These are phyloP conservation scores for Rynchops niger DNA, from an alignment of 2,113 vertebrate genomes.

Conservation along the genomic window DNA sequence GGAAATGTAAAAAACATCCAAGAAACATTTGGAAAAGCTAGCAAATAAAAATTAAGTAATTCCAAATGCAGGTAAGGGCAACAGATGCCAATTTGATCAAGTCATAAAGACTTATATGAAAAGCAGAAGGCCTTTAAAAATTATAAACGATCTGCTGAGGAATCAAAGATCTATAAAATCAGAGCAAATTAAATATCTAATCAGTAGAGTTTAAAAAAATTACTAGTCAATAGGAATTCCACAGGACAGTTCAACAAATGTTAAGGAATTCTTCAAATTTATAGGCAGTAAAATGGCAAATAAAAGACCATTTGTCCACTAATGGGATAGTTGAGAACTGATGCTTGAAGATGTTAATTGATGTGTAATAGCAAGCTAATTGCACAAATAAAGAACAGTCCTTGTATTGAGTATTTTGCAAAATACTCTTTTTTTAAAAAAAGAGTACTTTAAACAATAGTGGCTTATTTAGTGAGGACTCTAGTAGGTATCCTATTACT, in stretches of 20 bases:
- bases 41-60: neutral
- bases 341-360: neutral
- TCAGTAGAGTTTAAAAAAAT: neutral
- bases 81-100: neutral
- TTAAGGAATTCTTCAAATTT: neutral
- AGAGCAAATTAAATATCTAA: neutral
- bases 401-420: neutral
- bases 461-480: neutral
- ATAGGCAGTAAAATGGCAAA: neutral
- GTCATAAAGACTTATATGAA: neutral
- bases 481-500: neutral
- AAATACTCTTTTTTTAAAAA: neutral
- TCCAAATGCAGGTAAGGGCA: neutral
- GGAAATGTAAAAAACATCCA: neutral
- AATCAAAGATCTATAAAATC: neutral
- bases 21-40: neutral
- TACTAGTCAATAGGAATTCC: neutral
- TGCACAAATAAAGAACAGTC: neutral
- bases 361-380: neutral
- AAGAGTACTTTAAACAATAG: neutral
- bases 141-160: neutral
- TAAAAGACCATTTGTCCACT: neutral
- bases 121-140: neutral
- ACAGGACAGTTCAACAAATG: neutral
- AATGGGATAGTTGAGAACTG: neutral